These are phyloP conservation scores for Ochropleura leucogaster DNA, from an alignment of 2,888 invertebrate genomes.

Conservation along the genomic window DNA sequence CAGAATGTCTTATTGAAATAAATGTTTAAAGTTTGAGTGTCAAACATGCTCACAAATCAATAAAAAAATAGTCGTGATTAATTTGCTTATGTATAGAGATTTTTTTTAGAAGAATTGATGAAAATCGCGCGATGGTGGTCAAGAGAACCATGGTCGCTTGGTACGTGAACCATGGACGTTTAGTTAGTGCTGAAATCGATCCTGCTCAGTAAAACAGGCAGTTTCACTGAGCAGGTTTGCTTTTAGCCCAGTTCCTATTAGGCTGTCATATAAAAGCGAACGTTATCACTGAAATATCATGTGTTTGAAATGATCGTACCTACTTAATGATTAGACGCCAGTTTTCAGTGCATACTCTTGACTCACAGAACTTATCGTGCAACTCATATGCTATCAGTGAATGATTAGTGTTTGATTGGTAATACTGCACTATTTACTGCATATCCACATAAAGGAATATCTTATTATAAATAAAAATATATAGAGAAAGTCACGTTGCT, in stretches of 20 bases:
- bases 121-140: no score
- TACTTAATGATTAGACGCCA: neutral
- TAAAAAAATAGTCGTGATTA: no score
- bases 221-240: neutral
- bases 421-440: neutral
- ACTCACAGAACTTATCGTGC: conserved; percentile 13
- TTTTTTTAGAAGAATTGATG: no score
- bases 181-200: neutral
- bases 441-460: no score
- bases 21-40: no score
- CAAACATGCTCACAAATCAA: no score
- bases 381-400: conserved; percentile 15
- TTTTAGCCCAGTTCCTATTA: neutral
- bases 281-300: neutral
- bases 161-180: no score
- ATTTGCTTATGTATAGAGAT: no score
- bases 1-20: no score
- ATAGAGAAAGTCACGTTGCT: neutral
- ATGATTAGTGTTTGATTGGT: conserved; percentile 1
- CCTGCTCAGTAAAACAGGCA: neutral
- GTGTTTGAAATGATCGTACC: neutral
- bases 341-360: neutral
- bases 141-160: no score
- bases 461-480: conserved; percentile 6
- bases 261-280: neutral